Evolutionary conservation across 2,113 vertebrate genomes (phyloP).

Genomic region (Ia io): DNA sequence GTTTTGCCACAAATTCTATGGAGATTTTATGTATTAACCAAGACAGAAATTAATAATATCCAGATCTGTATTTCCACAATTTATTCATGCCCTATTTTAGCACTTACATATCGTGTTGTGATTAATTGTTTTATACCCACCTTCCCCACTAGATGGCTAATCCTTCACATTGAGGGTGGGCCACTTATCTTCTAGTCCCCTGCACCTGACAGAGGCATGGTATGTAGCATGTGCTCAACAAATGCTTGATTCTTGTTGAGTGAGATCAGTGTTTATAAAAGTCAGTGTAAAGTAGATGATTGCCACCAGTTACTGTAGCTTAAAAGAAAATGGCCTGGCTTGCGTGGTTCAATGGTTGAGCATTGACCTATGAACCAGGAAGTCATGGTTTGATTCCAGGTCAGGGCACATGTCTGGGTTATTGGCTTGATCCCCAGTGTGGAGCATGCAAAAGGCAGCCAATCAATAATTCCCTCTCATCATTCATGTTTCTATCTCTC

Average conservation of each 20-base stretch:
- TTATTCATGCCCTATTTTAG: constrained; percentile 2
- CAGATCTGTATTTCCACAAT: background rate
- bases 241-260: background rate
- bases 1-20: constrained; percentile 49
- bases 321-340: background rate
- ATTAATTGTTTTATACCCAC: background rate
- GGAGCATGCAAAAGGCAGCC: no score
- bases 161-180: background rate
- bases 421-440: no score
- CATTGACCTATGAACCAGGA: no score
- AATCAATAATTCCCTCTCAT: no score
- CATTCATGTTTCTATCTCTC: no score
- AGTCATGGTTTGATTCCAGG: no score
- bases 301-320: background rate
- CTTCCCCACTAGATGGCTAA: background rate
- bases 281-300: background rate
- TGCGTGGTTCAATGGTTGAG: no score
- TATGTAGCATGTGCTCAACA: background rate
- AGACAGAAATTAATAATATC: constrained; percentile 51
- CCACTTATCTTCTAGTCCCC: background rate
- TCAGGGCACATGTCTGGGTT: no score
- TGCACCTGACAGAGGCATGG: background rate
- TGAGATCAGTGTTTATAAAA: background rate
- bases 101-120: background rate
- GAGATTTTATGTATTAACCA: constrained; percentile 42